phyloP scores from a whole-genome alignment of 2,113 vertebrate genomes.

The Bubo scandiacus region DNA sequence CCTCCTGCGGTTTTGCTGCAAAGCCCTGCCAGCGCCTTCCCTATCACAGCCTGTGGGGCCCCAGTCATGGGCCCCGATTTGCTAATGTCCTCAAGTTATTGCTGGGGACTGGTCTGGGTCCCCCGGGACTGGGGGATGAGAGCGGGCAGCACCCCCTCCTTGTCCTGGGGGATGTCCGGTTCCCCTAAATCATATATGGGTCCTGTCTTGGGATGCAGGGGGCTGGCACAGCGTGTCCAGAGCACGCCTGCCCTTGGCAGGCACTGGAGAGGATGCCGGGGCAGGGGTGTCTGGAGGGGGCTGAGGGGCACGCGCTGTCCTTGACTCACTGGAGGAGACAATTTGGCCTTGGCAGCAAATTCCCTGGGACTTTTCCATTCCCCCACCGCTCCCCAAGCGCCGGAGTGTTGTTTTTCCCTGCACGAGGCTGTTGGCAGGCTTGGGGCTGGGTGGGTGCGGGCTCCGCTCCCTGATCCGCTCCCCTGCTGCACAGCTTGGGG shows the following conservation, averaged over 20 bases:
- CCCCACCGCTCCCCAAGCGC: background rate
- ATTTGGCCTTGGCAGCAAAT: background rate
- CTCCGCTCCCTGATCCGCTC: background rate
- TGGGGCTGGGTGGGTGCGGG: fast-evolving
- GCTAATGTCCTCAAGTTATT: background rate
- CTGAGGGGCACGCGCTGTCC: background rate
- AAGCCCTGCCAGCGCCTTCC: background rate
- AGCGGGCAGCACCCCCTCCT: background rate
- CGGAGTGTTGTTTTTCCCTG: background rate
- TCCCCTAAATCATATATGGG: fast-evolving
- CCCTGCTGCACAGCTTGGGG: background rate
- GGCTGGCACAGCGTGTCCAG: background rate
- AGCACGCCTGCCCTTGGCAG: background rate
- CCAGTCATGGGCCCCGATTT: background rate
- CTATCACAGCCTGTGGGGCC: fast-evolving
- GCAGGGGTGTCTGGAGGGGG: fast-evolving
- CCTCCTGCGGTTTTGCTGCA: background rate
- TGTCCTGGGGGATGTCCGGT: background rate
- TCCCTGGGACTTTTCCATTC: slow-evolving; percentile 41
- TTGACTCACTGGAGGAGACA: background rate
- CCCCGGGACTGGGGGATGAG: fast-evolving
- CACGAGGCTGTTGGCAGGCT: background rate
- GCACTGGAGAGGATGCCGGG: fast-evolving
- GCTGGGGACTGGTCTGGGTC: background rate
- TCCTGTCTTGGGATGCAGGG: fast-evolving